These are phyloP conservation scores for Mobula hypostoma DNA, from an alignment of 2,113 vertebrate species.

Conservation along the genomic window DNA sequence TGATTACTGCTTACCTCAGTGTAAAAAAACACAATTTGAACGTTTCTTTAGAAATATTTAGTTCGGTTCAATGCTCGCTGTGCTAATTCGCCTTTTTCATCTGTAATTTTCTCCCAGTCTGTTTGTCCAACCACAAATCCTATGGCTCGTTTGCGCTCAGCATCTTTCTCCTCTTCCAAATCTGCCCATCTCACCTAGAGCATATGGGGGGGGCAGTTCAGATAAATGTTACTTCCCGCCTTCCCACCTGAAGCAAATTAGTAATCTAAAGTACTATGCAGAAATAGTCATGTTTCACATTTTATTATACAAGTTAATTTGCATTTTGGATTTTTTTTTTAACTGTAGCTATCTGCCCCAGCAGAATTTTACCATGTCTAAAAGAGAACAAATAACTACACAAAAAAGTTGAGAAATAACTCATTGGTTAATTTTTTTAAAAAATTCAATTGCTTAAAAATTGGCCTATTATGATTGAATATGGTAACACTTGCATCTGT, in stretches of 20 bases:
- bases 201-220: constrained; percentile 39
- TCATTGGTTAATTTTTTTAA: background rate
- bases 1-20: constrained; percentile 40
- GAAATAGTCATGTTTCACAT: background rate
- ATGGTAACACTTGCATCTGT: background rate
- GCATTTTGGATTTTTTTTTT: background rate
- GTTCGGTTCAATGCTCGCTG: constrained; percentile 96
- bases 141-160: constrained; percentile 92
- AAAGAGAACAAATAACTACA: background rate
- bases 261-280: background rate
- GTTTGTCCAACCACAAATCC: constrained; percentile 98
- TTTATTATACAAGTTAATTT: constrained; percentile 10
- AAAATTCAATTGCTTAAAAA: background rate
- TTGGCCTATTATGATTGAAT: background rate
- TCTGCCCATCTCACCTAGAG: constrained; percentile 94
- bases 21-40: constrained; percentile 26
- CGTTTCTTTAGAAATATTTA: constrained; percentile 82
- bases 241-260: background rate
- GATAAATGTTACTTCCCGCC: background rate
- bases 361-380: background rate
- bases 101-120: constrained; percentile 98
- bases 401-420: background rate
- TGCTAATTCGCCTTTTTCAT: constrained; percentile 90
- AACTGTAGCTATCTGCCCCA: background rate
- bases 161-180: constrained; percentile 95